Base-by-base conservation (phyloP, 2,113 vertebrate genomes). In the Ammodytes marinus region DNA sequence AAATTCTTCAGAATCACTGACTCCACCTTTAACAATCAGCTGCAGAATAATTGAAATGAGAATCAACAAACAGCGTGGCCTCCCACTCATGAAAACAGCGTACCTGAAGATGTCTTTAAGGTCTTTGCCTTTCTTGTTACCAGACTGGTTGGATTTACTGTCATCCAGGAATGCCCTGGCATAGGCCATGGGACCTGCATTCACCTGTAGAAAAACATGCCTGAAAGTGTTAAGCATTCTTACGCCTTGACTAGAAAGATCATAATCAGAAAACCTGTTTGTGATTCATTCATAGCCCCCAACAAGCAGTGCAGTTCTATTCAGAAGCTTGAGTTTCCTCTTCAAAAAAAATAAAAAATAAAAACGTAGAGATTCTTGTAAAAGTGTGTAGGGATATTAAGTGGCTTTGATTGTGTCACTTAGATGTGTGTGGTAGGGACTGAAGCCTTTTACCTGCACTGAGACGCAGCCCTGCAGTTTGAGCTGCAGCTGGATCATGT, bases 401-500 rank as follows among this genome's bases (percentile, higher is more conserved):
- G 45, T 8, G 3, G 47, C 8, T 54, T 54, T 15, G 6, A 7
- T 15, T 39, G 15, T 49, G 27, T 42, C 8, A 12, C 11, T 27
- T 6, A 15, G 10, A 13, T 8, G 13, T 5, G 45, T 43, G n/a
- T 12, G 6, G 19, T 10, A 11, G 66, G 0, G 37, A n/a, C 43
- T 5, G 12, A 7, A 10, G 8, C 6, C 19, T 27, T 27, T 73
- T 49, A 99, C 98, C 96, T 99, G 98, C 80, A 99, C 98, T 0
- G 97, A 98, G 72, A 99, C 98, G 9, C 98, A 98, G 88, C 98
- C 97, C 85, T 99, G 98, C 66, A 99, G 74, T 69, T 99, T 99
- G 69, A 99, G 97, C 83, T 99, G 98, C 65, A 99, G 96, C 69
- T 99, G 97, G 89, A 99, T 99, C 98, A 99, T 99, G 93, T 99